Evolutionary conservation across 2,797 vertebrate species (phyloP).

Genomic region (Sebastes trivittatus): DNA sequence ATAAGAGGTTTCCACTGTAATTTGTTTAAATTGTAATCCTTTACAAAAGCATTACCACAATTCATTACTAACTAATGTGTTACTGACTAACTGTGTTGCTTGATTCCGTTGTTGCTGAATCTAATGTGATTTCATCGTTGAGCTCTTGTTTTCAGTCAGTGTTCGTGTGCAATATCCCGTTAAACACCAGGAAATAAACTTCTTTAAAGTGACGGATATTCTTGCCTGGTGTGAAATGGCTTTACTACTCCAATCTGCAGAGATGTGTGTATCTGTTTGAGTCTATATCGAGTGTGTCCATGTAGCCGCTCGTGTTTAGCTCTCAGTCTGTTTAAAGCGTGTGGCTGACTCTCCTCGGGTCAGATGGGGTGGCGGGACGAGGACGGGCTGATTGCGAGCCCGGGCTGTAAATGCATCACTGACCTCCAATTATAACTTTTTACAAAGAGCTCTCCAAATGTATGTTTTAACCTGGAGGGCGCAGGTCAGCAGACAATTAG

Average conservation of each 20-base stretch:
- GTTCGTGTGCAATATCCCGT: not conserved
- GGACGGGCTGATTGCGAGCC: constrained; percentile 40
- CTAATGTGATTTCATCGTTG: not conserved
- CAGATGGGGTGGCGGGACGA: not conserved
- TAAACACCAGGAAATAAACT: not conserved
- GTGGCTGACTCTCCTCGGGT: not conserved
- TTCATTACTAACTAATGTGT: not conserved
- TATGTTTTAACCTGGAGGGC: constrained; percentile 39
- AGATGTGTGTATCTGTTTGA: not conserved
- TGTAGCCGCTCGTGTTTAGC: not conserved
- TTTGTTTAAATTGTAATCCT: too few relatives aligned
- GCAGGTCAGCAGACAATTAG: constrained; percentile 49
- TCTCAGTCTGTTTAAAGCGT: not conserved
- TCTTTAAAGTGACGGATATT: not conserved
- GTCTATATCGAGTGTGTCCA: not conserved
- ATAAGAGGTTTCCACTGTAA: not conserved
- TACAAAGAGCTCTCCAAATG: constrained; percentile 50
- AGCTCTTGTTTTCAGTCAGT: not conserved
- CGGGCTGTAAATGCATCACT: constrained; percentile 26
- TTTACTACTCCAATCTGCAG: not conserved
- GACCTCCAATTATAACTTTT: constrained; percentile 59
- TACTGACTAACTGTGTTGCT: not conserved
- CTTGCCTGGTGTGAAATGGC: constrained; percentile 1
- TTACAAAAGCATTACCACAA: too few relatives aligned
- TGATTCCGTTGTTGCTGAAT: not conserved